phyloP scores from a whole-genome alignment of 2,113 vertebrate species.

The Serinus canaria region DNA sequence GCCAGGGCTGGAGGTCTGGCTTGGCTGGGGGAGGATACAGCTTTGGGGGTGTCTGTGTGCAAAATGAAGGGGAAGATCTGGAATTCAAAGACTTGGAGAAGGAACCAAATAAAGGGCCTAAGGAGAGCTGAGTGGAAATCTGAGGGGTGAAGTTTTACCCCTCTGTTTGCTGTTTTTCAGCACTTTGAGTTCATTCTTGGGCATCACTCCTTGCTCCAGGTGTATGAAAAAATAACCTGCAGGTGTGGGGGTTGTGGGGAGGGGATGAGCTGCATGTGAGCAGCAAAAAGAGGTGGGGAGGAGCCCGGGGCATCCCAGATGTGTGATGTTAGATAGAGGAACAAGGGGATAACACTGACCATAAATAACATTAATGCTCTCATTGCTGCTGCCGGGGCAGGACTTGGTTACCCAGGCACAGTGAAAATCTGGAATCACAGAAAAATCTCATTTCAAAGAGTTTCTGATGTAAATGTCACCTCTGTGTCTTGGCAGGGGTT shows the following conservation, averaged over 20 bases:
- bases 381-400: not conserved
- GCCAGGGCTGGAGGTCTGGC: no score
- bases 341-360: not conserved
- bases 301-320: not conserved
- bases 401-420: not conserved
- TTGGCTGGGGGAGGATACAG: rapidly evolving
- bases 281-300: not conserved
- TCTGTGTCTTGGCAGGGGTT: not conserved
- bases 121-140: not conserved
- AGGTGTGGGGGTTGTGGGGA: not conserved
- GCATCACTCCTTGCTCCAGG: not conserved
- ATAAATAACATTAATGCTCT: not conserved
- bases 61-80: not conserved
- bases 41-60: not conserved
- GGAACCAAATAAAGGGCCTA: rapidly evolving
- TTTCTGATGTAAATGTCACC: not conserved
- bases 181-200: not conserved
- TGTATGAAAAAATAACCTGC: not conserved
- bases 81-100: not conserved
- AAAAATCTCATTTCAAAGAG: not conserved
- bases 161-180: not conserved
- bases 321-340: rapidly evolving
- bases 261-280: not conserved
- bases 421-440: rapidly evolving
- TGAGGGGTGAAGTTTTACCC: not conserved